These are phyloP conservation scores for Trisateles emortualis DNA, from an alignment of 2,888 invertebrate genomes.

Conservation along the genomic window DNA sequence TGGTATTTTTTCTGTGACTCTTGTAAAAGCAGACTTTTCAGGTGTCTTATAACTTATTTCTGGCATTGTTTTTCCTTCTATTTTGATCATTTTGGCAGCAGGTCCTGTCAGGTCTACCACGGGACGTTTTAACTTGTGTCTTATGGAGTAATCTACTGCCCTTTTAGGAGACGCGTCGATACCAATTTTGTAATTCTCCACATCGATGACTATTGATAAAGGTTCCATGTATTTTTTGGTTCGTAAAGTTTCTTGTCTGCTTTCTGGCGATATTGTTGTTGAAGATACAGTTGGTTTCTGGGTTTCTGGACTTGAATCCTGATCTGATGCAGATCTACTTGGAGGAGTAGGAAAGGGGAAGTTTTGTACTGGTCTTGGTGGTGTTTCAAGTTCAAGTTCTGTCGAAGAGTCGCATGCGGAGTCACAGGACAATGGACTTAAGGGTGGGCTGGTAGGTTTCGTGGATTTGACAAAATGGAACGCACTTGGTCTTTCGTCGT, in stretches of 20 bases:
- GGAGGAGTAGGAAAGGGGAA: constrained; percentile 87
- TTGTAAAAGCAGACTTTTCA: constrained; percentile 67
- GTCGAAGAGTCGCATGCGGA: constrained; percentile 89
- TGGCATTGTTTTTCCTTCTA: constrained; percentile 59
- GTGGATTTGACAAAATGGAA: constrained; percentile 77
- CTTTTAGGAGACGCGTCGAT: constrained; percentile 82
- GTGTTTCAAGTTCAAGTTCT: constrained; percentile 81
- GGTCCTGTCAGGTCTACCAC: constrained; percentile 66
- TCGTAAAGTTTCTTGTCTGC: constrained; percentile 67
- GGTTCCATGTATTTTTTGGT: constrained; percentile 80
- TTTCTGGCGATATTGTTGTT: constrained; percentile 84
- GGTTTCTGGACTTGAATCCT: constrained; percentile 82
- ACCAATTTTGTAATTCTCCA: constrained; percentile 82
- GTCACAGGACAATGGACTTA: constrained; percentile 91
- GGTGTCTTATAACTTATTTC: constrained; percentile 47
- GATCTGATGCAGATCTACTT: constrained; percentile 86
- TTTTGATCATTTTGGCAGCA: constrained; percentile 63
- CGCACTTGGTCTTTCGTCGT: constrained; percentile 78
- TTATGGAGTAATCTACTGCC: constrained; percentile 80
- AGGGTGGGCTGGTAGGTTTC: constrained; percentile 88
- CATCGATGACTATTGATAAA: constrained; percentile 80
- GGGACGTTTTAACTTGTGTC: constrained; percentile 75
- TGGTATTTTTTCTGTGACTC: constrained; percentile 57
- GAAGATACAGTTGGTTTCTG: constrained; percentile 84
- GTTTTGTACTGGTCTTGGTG: constrained; percentile 78